Percentiles rank a stretch among this genome's conserved stretches.
Conservation (phyloP, 2,113 vertebrate genomes). For the Pterophyllum scalare region DNA sequence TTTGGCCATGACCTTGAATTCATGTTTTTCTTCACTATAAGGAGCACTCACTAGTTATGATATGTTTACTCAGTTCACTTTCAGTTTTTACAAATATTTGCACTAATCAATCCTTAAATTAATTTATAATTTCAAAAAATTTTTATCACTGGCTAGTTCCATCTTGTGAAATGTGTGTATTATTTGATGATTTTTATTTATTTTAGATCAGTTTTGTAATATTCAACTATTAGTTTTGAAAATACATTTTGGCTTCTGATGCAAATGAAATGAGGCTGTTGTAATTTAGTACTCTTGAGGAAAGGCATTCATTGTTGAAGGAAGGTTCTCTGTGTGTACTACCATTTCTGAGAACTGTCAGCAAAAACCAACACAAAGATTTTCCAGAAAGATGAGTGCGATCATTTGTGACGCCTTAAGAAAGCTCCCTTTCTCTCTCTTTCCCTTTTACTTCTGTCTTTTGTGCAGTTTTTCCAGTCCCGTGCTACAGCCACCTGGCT, state of each 20-base stretch:
- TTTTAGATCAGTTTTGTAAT: neutral
- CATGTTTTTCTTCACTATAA: neutral
- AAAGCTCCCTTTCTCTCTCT: conserved; percentile 49
- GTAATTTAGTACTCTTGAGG: neutral
- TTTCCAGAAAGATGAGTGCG: conserved; percentile 28
- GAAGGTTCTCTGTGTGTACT: conserved; percentile 8
- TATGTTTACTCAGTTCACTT: neutral
- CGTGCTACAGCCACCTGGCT: conserved; percentile 7
- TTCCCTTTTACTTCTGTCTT: conserved; percentile 10
- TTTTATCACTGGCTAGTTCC: neutral
- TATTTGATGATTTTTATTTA: neutral
- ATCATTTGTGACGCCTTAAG: conserved; percentile 60
- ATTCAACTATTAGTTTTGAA: neutral
- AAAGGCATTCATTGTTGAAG: conserved; percentile 13
- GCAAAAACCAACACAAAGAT: conserved; percentile 15
- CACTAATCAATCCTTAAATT: neutral
- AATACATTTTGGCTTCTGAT: neutral
- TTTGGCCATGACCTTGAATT: neutral
- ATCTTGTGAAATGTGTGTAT: neutral
- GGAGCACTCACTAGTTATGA: neutral
- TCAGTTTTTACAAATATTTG: neutral
- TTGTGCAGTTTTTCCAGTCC: neutral
- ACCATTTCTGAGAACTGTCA: conserved; percentile 4
- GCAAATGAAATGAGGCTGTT: neutral
- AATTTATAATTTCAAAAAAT: neutral